These are phyloP conservation scores for Tinea trinotella DNA, from an alignment of 2,888 invertebrate genomes.

Conservation along the genomic window DNA sequence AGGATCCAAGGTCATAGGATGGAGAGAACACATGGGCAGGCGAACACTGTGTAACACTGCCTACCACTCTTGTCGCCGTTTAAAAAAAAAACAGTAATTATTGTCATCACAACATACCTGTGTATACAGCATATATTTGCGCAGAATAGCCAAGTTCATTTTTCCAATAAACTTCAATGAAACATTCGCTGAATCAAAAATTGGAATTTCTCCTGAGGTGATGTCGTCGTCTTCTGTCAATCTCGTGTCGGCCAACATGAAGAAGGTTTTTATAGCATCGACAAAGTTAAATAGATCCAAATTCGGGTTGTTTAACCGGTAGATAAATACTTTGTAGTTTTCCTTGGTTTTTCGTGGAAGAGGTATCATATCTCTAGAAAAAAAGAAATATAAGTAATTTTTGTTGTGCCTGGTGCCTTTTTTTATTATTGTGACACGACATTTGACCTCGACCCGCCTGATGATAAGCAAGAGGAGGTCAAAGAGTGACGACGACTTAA, in stretches of 20 bases:
- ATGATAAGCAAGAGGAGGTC: too few relatives aligned
- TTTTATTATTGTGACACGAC: too few relatives aligned
- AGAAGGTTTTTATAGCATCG: constrained; percentile 78
- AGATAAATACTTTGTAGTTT: constrained; percentile 78
- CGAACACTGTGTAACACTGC: too few relatives aligned
- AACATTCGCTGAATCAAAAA: constrained; percentile 79
- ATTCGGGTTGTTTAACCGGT: constrained; percentile 75
- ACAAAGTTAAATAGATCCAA: constrained; percentile 77
- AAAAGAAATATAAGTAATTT: too few relatives aligned
- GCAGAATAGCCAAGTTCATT: constrained; percentile 73
- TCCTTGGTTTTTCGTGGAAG: constrained; percentile 77
- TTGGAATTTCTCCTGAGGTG: constrained; percentile 78
- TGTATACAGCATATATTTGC: constrained; percentile 80
- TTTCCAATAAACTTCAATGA: constrained; percentile 76
- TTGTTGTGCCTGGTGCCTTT: too few relatives aligned
- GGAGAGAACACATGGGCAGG: too few relatives aligned
- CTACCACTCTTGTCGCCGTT: too few relatives aligned
- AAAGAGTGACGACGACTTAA: too few relatives aligned
- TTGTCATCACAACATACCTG: constrained; percentile 66
- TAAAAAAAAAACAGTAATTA: too few relatives aligned
- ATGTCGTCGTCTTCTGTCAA: constrained; percentile 74
- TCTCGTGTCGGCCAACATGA: constrained; percentile 80
- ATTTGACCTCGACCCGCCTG: too few relatives aligned
- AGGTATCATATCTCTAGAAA: constrained; percentile 77
- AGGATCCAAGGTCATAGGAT: too few relatives aligned